Conservation (phyloP, 2,888 invertebrate genomes). For the Lacanobia wlatinum region DNA sequence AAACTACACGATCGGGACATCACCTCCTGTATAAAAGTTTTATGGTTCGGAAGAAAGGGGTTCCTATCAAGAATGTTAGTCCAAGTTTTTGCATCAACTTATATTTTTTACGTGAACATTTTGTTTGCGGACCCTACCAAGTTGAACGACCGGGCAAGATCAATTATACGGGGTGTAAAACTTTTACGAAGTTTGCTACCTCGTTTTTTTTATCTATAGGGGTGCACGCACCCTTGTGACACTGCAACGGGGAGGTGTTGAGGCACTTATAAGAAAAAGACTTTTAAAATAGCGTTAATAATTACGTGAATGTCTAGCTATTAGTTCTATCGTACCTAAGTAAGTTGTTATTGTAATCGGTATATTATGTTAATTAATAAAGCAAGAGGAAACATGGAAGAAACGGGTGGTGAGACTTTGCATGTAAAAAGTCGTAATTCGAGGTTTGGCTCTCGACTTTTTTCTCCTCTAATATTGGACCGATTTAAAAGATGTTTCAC, state of each 20-base stretch:
- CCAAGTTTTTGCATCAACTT: conserved; percentile 83
- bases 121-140: conserved; percentile 53
- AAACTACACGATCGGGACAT: conserved; percentile 86
- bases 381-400: no score
- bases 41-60: conserved; percentile 88
- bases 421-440: no score
- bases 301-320: conserved; percentile 17
- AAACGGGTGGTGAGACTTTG: no score
- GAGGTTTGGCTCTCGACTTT: no score
- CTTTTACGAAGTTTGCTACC: conserved; percentile 51
- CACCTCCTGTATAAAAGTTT: conserved; percentile 87
- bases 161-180: conserved; percentile 61
- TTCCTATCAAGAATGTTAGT: conserved; percentile 84
- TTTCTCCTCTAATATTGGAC: no score
- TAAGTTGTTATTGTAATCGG: not conserved
- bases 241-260: conserved; percentile 31
- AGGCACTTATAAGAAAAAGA: conserved; percentile 25
- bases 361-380: not conserved
- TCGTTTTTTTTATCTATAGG: conserved; percentile 44
- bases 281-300: conserved; percentile 26
- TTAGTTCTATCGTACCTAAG: not conserved
- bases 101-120: conserved; percentile 73
- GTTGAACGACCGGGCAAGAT: conserved; percentile 54
- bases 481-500: no score
- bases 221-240: conserved; percentile 41